Evolutionary conservation across 2,113 vertebrate species (phyloP), one percentile per base, ranked within the genome.

Genomic region (Gallinago jamesoni): DNA sequence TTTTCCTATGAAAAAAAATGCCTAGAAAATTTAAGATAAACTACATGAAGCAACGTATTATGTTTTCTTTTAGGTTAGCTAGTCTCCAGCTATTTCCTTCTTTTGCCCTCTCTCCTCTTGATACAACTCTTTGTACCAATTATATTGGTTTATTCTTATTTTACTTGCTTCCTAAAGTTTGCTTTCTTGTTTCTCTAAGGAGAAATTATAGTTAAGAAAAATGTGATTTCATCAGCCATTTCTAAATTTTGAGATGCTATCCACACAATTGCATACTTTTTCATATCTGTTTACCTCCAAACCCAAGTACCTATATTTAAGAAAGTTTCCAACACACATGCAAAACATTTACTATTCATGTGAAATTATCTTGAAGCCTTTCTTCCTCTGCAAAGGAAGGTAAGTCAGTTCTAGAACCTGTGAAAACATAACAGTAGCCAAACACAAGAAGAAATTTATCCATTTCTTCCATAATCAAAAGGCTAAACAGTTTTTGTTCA

Each of bases 301-400:
- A 68, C 39, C 43, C 57, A 63, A 35, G 3, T 7, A 39, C 2
- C 31, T 17, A 0, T 6, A 16, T 20, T n/a, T 28, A 18, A 84
- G 13, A 48, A 48, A 57, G 41, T 15, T 69, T 50, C 19, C 17
- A 64, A 35, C 2, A 23, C 0, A 0, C 3, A 2, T 68, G 22
- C 3, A 1, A 68, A 82, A 56, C 3, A 4, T 52, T 50, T 31
- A 35, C 4, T 27, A 37, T 31, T 67, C 5, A n/a, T 0, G 0
- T 39, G 24, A 24, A 50, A 43, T n/a, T 24, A 33, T 14, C 66
- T 8, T 33, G 6, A 70, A 87, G 57, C 5, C 11, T 35, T 77
- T 84, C 50, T 37, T 47, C 28, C 41, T 59, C 47, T 86, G 15
- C 47, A 45, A 79, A 79, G 14, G 4, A 50, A 45, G 18, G 22